phyloP scores from a whole-genome alignment of 1,140 invertebrate genomes.

The Drosophila kepulauana region DNA sequence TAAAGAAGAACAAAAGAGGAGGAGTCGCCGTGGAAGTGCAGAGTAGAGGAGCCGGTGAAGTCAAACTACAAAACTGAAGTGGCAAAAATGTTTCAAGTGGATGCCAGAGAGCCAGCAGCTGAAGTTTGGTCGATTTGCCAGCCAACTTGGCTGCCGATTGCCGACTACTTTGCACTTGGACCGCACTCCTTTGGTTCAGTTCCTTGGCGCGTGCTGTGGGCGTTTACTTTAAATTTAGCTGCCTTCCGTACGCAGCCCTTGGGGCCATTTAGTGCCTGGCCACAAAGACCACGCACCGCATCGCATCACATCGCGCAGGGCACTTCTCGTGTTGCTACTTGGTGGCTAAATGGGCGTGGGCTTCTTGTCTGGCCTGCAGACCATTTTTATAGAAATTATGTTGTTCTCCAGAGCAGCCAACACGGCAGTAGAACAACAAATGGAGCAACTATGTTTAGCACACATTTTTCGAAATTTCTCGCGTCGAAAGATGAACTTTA shows the following conservation, averaged over 20 bases:
- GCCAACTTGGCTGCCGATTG: conserved; percentile 68
- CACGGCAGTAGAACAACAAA: background rate
- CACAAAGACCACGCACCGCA: background rate
- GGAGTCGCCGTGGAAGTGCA: conserved; percentile 30
- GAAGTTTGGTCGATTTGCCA: conserved; percentile 33
- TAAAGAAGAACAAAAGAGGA: conserved; percentile 52
- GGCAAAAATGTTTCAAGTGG: conserved; percentile 55
- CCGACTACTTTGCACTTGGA: conserved; percentile 15
- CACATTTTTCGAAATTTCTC: too few relatives aligned
- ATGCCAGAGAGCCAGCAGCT: conserved; percentile 39
- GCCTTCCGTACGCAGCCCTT: conserved; percentile 43
- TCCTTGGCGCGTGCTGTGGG: conserved; percentile 71
- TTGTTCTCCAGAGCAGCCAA: conserved; percentile 39
- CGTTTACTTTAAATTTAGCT: conserved; percentile 70
- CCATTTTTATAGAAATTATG: conserved; percentile 60
- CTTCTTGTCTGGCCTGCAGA: conserved; percentile 35
- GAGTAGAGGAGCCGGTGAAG: conserved; percentile 20
- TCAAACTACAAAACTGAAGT: conserved; percentile 61
- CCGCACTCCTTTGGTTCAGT: conserved; percentile 41
- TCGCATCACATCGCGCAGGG: background rate
- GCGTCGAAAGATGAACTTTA: too few relatives aligned
- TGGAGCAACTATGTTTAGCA: too few relatives aligned
- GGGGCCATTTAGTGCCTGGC: conserved; percentile 31
- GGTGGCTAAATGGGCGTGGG: conserved; percentile 71
- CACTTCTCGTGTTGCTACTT: conserved; percentile 7